A percentile compares a stretch with the other conserved stretches of the same genome.
Evolutionary conservation across 2,113 vertebrate genomes (phyloP).

Genomic region (Gambusia holbrooki): DNA sequence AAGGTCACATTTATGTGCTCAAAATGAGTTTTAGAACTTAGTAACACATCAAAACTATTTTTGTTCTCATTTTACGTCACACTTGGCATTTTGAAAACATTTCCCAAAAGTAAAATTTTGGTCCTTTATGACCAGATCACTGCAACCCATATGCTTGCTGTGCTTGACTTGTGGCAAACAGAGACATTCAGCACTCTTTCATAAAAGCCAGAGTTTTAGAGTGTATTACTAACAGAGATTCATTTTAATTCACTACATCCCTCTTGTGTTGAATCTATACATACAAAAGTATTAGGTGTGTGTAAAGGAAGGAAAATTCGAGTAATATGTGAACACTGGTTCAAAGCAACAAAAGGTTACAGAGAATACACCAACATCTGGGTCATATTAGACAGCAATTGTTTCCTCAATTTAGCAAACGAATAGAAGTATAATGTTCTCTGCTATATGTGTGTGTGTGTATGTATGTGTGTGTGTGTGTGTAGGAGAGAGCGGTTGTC

Average conservation of each 20-base stretch:
- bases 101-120: no score
- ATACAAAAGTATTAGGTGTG: neutral
- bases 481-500: neutral
- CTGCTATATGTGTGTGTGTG: constrained; percentile 22
- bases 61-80: no score
- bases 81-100: no score
- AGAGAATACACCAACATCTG: constrained; percentile 15
- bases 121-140: no score
- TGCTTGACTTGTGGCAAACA: no score
- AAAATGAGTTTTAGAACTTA: no score
- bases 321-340: constrained; percentile 3
- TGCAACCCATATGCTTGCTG: no score
- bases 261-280: neutral
- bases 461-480: constrained; percentile 10
- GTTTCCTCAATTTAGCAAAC: neutral
- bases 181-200: no score
- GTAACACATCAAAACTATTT: no score
- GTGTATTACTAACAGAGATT: neutral
- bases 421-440: constrained; percentile 8
- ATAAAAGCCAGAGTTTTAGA: no score
- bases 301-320: neutral
- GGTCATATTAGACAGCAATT: constrained; percentile 13
- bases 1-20: no score
- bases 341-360: neutral
- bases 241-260: neutral